Base-by-base conservation (phyloP, 2,888 invertebrate genomes). In the Parnassius apollo region DNA sequence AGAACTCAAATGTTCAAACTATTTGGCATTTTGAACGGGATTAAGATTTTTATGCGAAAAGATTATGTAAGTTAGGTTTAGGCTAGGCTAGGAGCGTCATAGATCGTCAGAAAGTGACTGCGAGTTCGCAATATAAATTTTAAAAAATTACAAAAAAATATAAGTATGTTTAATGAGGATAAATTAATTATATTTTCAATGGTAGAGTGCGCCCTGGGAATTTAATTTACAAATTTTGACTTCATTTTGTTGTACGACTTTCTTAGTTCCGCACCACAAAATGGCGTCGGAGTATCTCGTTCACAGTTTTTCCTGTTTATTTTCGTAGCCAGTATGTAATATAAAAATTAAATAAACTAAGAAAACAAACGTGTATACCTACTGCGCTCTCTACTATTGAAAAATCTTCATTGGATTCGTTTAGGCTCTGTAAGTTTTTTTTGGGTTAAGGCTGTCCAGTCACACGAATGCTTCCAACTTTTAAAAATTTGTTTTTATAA, bases 1-100 rank as follows among this genome's bases (percentile, higher is more conserved):
- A 71, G 72, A 76, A 76, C 74, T 76, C 74, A 72, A 71, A 71
- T 70, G 69, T 70, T 78, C 72, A 74, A 74, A 68, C 65, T 74
- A 74, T 71, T 78, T 75, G 73, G 81, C 75, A 77, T 77, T 72
- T 80, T 74, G 79, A 55, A 60, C 75, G 60, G 65, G 65, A 54
- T 61, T 61, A 61, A 65, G 59, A 59, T 61, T 65, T 62, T 49
- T 52, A 56, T 61, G 66, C 62, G 65, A 64, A 68, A 81, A 68
- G 77, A 75, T 82, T 75, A 82, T 79, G 70, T 85, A 83, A 83
- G 80, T 76, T 85, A 87, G 82, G 76, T 77, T 75, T 81, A 85
- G 81, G 77, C 80, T 88, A 87, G 83, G 77, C 76, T 81, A 79
- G 77, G 78, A 82, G 86, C 90, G 89, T 89, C 90, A 88, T 89